These are phyloP conservation scores for Ormia ochracea DNA, from an alignment of 2,888 invertebrate species.

Conservation along the genomic window DNA sequence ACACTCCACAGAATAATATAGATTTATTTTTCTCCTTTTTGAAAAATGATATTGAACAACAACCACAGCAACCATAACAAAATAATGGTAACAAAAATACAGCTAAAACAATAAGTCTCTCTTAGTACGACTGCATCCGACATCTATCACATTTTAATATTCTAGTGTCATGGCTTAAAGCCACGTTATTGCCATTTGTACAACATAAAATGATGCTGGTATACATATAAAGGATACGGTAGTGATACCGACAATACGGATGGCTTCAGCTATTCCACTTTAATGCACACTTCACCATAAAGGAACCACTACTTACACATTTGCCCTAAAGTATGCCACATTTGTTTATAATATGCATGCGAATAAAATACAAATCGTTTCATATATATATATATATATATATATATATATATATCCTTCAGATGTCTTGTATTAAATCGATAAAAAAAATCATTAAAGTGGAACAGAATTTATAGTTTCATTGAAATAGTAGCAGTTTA, in stretches of 20 bases:
- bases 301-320: background rate
- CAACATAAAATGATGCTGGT: slow-evolving; percentile 8
- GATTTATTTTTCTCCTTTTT: background rate
- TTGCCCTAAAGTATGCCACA: background rate
- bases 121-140: slow-evolving; percentile 31
- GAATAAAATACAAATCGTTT: too few species aligned
- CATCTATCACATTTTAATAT: slow-evolving; percentile 51
- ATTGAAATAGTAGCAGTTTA: too few species aligned
- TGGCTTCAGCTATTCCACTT: slow-evolving; percentile 1
- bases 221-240: background rate
- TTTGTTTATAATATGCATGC: too few species aligned
- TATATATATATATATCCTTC: too few species aligned
- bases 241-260: slow-evolving; percentile 28
- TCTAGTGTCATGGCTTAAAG: slow-evolving; percentile 46
- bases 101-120: background rate
- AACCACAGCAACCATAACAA: background rate
- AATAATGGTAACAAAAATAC: background rate
- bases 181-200: slow-evolving; percentile 44
- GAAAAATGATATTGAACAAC: background rate
- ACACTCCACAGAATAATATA: background rate
- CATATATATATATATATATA: too few species aligned
- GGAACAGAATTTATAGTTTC: too few species aligned
- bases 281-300: background rate
- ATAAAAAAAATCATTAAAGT: too few species aligned
- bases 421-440: too few species aligned